Evolutionary conservation across 1,140 invertebrate genomes (phyloP).

Genomic region (Chlorops oryzae): DNA sequence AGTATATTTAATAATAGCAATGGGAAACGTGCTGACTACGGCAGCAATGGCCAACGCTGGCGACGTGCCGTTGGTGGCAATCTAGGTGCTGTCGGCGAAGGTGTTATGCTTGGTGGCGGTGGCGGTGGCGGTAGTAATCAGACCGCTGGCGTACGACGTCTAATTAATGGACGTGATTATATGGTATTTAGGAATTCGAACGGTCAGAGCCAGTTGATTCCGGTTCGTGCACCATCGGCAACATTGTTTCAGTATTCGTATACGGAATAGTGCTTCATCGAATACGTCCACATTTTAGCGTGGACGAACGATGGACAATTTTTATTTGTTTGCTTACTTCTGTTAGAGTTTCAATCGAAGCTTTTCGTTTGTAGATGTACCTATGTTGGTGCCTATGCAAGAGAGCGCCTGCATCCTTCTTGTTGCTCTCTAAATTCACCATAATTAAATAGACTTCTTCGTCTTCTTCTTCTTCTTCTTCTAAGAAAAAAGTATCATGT

Average conservation of each 20-base stretch:
- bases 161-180: slow-evolving; percentile 71
- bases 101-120: neutral
- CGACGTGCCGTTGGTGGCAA: slow-evolving; percentile 45
- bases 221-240: slow-evolving; percentile 64
- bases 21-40: slow-evolving; percentile 2
- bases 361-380: too few relatives aligned
- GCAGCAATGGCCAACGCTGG: slow-evolving; percentile 19
- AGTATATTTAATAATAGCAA: slow-evolving; percentile 32
- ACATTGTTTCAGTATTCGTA: slow-evolving; percentile 61
- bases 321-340: too few relatives aligned
- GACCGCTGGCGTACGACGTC: slow-evolving; percentile 43
- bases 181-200: slow-evolving; percentile 55
- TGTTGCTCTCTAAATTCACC: too few relatives aligned
- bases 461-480: too few relatives aligned
- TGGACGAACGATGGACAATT: too few relatives aligned
- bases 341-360: too few relatives aligned
- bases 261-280: slow-evolving; percentile 28
- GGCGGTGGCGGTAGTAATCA: neutral
- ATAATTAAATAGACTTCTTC: too few relatives aligned
- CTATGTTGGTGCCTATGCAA: too few relatives aligned
- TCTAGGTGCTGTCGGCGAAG: slow-evolving; percentile 21
- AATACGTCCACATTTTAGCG: slow-evolving; percentile 1
- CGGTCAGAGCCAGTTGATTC: slow-evolving; percentile 60
- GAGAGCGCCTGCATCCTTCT: too few relatives aligned
- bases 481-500: too few relatives aligned